A percentile compares a stretch with the other conserved stretches of the same genome.
phyloP scores from a whole-genome alignment of 2,113 vertebrate species.

The Poecilia latipinna region DNA sequence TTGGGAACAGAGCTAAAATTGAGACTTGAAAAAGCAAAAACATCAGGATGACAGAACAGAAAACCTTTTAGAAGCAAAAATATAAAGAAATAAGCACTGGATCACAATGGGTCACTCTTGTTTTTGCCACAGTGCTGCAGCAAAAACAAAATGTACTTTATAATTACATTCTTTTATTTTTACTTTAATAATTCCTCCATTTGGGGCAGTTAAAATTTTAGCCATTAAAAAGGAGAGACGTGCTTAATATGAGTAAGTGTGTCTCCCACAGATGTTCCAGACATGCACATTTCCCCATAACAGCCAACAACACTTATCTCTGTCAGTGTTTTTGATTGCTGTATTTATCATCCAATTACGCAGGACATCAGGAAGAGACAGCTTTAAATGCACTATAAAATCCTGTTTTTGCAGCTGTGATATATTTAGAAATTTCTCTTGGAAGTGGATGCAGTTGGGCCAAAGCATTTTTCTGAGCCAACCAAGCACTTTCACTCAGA shows the following conservation, averaged over 20 bases:
- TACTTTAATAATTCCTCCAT: neutral
- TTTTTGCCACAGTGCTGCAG: no score
- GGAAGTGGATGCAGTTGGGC: neutral
- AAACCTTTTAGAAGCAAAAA: neutral
- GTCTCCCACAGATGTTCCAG: slow-evolving; percentile 44
- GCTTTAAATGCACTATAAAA: slow-evolving; percentile 30
- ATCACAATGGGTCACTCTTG: neutral
- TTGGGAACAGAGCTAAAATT: neutral
- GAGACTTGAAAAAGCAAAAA: neutral
- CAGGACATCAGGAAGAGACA: slow-evolving; percentile 42
- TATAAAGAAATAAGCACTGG: neutral
- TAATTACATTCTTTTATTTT: neutral
- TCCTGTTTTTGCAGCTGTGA: slow-evolving; percentile 8
- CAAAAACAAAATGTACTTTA: neutral
- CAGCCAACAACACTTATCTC: slow-evolving; percentile 33
- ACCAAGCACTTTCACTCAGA: neutral
- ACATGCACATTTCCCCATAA: slow-evolving; percentile 34
- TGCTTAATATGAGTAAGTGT: neutral
- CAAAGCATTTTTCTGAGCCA: neutral
- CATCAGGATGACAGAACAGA: no score
- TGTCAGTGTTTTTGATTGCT: slow-evolving; percentile 46
- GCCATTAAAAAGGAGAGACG: neutral
- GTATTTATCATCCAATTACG: slow-evolving; percentile 55
- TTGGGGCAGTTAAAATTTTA: neutral
- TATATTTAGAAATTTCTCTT: slow-evolving; percentile 13